phyloP scores from a whole-genome alignment of 2,113 vertebrate species.

The Setophaga petechia region DNA sequence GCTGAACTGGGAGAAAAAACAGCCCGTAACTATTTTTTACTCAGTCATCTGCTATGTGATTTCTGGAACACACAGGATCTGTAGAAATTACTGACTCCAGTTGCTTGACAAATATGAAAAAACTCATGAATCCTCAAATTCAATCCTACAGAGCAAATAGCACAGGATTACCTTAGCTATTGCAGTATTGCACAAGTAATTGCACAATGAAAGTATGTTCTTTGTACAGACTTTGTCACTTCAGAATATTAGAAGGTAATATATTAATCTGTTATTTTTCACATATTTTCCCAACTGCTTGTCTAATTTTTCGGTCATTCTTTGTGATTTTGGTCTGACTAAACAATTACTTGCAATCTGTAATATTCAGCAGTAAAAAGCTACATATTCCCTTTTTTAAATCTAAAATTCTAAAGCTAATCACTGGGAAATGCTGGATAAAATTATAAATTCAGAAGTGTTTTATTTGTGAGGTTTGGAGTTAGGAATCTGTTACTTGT shows the following conservation, averaged over 20 bases:
- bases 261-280: neutral
- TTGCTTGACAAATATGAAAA: neutral
- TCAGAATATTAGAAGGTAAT: slow-evolving; percentile 3
- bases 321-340: neutral
- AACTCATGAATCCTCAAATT: neutral
- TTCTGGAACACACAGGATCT: neutral
- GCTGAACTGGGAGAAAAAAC: neutral
- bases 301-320: neutral
- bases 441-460: neutral
- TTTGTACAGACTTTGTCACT: slow-evolving; percentile 5
- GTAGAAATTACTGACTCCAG: neutral
- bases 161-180: neutral
- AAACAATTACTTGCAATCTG: neutral
- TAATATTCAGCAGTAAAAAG: neutral
- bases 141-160: slow-evolving; percentile 15
- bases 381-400: neutral
- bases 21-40: neutral
- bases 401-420: neutral
- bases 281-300: neutral
- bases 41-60: neutral
- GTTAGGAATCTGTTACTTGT: neutral
- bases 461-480: neutral
- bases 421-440: neutral
- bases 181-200: slow-evolving; percentile 46
- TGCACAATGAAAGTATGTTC: slow-evolving; percentile 38